These are phyloP conservation scores for Eretmochelys imbricata DNA, from an alignment of 2,113 vertebrate genomes.

Conservation along the genomic window DNA sequence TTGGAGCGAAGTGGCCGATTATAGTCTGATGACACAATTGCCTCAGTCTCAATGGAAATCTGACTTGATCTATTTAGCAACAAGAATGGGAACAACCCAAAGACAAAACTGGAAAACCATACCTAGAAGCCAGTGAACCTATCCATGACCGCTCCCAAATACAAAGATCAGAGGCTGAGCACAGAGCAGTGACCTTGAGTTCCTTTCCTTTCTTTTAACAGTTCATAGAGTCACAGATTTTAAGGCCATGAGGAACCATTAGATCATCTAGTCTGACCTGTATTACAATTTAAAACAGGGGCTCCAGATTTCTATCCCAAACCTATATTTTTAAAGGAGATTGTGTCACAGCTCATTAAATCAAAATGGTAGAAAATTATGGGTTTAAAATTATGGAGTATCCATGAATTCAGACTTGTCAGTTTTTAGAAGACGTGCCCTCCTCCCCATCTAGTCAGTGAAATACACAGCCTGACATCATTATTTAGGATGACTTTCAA, in stretches of 20 bases:
- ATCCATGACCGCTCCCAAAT: background rate
- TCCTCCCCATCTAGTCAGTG: background rate
- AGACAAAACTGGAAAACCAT: background rate
- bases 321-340: background rate
- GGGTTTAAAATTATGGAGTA: background rate
- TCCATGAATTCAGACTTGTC: background rate
- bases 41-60: background rate
- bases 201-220: background rate
- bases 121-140: background rate
- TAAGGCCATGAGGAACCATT: background rate
- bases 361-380: background rate
- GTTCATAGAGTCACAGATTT: background rate
- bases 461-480: background rate
- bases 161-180: background rate
- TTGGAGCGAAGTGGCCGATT: background rate
- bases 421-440: background rate
- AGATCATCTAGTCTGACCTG: background rate
- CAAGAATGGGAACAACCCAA: background rate
- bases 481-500: background rate
- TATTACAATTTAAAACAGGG: background rate
- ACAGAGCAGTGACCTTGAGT: background rate
- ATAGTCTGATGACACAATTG: background rate
- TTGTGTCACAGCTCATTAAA: background rate
- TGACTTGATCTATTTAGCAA: background rate
- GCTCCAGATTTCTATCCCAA: background rate